Conservation (phyloP, 2,113 vertebrate genomes). For the Bagarius yarrelli region DNA sequence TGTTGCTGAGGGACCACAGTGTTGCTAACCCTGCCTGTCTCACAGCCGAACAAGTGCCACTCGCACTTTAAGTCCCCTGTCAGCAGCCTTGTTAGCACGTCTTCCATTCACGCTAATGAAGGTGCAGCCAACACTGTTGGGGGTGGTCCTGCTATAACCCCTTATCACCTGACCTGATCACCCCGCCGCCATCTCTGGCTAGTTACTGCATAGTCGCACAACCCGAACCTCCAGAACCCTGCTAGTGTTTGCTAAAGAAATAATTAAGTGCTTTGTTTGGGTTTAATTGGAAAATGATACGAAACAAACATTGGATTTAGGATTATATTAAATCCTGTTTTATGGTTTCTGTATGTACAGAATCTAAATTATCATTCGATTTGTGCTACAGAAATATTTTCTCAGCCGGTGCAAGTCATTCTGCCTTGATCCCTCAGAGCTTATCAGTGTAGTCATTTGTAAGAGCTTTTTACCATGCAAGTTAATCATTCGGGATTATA, state of each 20-base stretch:
- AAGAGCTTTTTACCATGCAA: not conserved
- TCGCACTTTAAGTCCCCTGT: slow-evolving; percentile 24
- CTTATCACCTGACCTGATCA: not conserved
- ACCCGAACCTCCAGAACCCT: not conserved
- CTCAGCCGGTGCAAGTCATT: not conserved
- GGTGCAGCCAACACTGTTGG: slow-evolving; percentile 22
- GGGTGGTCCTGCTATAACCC: not conserved
- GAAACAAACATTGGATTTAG: not conserved
- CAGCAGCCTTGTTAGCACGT: slow-evolving; percentile 31
- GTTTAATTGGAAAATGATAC: too few relatives aligned
- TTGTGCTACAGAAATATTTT: not conserved
- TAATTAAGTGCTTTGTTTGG: not conserved
- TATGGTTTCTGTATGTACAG: not conserved
- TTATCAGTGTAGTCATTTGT: not conserved
- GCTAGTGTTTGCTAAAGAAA: not conserved
- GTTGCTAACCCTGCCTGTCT: slow-evolving; percentile 21
- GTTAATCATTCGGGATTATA: slow-evolving; percentile 4
- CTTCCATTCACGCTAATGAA: slow-evolving; percentile 31
- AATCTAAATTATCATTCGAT: not conserved
- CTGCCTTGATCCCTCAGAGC: not conserved
- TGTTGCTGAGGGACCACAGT: slow-evolving; percentile 18
- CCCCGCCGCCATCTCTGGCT: not conserved
- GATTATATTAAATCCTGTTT: not conserved
- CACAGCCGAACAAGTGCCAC: slow-evolving; percentile 18
- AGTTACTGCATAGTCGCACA: not conserved